phyloP scores from a whole-genome alignment of 2,113 vertebrate species.

The Ptilonorhynchus violaceus region DNA sequence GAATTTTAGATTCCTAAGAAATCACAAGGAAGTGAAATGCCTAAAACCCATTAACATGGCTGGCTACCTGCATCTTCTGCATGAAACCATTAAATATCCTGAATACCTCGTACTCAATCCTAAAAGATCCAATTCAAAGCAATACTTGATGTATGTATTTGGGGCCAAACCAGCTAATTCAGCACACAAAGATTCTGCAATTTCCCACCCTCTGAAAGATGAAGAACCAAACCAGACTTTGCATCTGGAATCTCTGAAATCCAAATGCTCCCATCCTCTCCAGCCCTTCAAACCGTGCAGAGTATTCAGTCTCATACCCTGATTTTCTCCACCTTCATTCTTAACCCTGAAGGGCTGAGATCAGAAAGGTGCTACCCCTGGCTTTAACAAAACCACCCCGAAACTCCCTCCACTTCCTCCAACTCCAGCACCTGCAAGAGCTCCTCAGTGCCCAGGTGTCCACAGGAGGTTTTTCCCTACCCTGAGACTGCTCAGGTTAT shows the following conservation, averaged over 20 bases:
- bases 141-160: neutral
- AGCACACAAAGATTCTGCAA: fast-evolving
- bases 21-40: neutral
- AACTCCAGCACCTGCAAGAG: neutral
- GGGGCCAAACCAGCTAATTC: neutral
- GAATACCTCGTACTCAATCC: neutral
- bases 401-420: neutral
- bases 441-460: neutral
- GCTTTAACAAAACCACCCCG: neutral
- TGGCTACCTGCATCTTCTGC: neutral
- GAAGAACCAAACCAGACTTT: neutral
- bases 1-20: neutral
- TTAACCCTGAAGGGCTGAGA: neutral
- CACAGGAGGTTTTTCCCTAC: neutral
- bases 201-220: neutral
- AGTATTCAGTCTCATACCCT: neutral
- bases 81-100: neutral
- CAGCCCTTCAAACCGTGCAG: neutral
- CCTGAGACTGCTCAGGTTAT: neutral
- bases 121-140: neutral
- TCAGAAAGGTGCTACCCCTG: neutral
- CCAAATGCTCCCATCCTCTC: neutral
- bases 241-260: neutral
- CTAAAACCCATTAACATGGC: fast-evolving
- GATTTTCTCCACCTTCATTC: neutral